Evolutionary conservation across 2,888 invertebrate genomes (phyloP), one percentile per base, ranked within the genome.

Genomic region (Eilema caniola): DNA sequence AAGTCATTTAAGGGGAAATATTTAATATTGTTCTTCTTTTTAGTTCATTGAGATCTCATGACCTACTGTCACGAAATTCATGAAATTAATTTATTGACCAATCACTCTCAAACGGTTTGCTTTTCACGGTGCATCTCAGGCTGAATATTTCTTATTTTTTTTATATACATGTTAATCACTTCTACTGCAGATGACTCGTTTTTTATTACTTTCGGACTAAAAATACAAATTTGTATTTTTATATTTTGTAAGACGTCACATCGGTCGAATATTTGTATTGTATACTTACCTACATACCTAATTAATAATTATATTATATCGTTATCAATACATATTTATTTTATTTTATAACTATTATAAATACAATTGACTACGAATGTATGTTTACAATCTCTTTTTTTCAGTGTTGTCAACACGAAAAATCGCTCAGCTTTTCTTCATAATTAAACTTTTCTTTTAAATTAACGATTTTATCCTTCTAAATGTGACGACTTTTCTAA

Each of bases 61-160:
- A 33, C 8, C n/a, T 23, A 16, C n/a, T n/a, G n/a, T n/a, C n/a
- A n/a, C n/a, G n/a, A n/a, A n/a, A n/a, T n/a, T 37, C 2, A 62
- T 23, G 23, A 14, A 8, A 23, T 37, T 37, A 16, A 62, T 62
- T 62, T 41, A 62, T 62, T 62, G 25, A 62, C 41, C 25, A 41
- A 20, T 41, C 11, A 41, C 41, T 41, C 16, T 64, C 20, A 72
- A 62, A 64, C 67, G 66, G 77, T 78, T 77, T 75, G 74, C 71
- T 74, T 73, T 74, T 70, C 73, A 11, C 0, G 14, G 24, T 24
- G 61, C 23, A 62, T 10, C 16, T 37, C 23, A 76, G 73, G 73
- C 77, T 79, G 77, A 77, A 76, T 81, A 69, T 73, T 76, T 72
- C 64, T 73, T 73, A 74, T 57, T 61, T 12, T n/a, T n/a, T n/a